Conservation (phyloP, 92 coral and sea anemone species). For the Blastomussa wellsi region DNA sequence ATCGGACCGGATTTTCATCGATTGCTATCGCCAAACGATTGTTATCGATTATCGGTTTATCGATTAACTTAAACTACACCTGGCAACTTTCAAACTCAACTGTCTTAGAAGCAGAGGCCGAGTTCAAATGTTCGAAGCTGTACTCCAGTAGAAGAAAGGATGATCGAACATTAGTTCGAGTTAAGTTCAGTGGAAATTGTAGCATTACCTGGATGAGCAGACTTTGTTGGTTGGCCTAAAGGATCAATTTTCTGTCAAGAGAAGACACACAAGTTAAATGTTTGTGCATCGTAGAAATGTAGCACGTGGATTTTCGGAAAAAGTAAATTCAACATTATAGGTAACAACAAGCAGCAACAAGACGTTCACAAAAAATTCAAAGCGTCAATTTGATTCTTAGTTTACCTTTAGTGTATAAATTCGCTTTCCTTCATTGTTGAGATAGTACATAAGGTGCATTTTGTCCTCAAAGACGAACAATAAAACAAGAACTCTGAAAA, state of each 20-base stretch:
- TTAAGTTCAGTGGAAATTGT: too few species aligned
- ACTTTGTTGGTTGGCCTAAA: constrained; percentile 75
- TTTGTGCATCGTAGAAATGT: too few species aligned
- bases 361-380: background rate
- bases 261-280: background rate
- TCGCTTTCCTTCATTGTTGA: constrained; percentile 77
- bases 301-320: constrained; percentile 21
- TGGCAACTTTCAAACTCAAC: too few species aligned
- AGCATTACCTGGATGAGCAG: constrained; percentile 96
- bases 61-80: too few species aligned
- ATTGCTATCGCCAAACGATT: too few species aligned
- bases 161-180: too few species aligned
- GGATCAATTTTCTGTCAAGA: constrained; percentile 83
- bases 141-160: too few species aligned
- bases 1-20: too few species aligned
- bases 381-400: background rate
- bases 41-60: too few species aligned
- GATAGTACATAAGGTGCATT: constrained; percentile 93
- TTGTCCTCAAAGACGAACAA: background rate
- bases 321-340: background rate
- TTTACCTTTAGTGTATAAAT: constrained; percentile 89
- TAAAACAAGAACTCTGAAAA: background rate
- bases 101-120: too few species aligned
- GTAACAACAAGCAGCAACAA: background rate
- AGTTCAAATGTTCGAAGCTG: too few species aligned